Base-by-base conservation (phyloP, 2,113 vertebrate genomes). In the Prolemur simus region DNA sequence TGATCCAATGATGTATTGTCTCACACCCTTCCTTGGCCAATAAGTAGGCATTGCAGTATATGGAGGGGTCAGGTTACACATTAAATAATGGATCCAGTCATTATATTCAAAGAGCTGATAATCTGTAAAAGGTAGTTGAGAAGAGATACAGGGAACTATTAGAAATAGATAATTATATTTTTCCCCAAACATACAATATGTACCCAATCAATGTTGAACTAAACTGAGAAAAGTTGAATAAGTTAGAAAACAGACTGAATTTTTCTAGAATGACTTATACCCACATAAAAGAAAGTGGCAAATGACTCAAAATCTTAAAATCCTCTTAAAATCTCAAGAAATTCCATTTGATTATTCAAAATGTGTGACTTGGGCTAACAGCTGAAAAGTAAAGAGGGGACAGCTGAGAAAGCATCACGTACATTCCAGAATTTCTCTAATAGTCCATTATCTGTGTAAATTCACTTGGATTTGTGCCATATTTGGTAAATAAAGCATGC, bases 251-350 rank as follows among this genome's bases (percentile, higher is more conserved):
- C 47, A 77, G 10, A 91, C 13, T n/a, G 3, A 60, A 12, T 32
- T 71, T 14, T 89, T 93, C 37, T 58, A 66, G 13, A 18, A 71
- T 95, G 56, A 94, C 1, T 37, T 71, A 93, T 1, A 39, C 34
- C 20, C 8, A 58, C 58, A 42, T 14, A 66, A 89, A 86, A 94
- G 12, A 82, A 86, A 92, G 45, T 76, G 39, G 12, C 23, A 95
- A 88, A 64, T 82, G n/a, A 47, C 5, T 93, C 5, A 78, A 81
- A n/a, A 49, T 66, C n/a, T 93, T 96, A 77, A 95, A 89, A 86
- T 81, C 10, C 11, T 84, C 34, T 76, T 92, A n/a, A 91, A 71
- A 47, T 58, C 32, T 69, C 37, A 84, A 87, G 32, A 90, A 74
- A 77, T 69, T 91, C 21, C 13, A 84, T 25, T 85, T 47, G 21